phyloP scores from a whole-genome alignment of 2,888 invertebrate genomes.

The Aspidapion aeneum region DNA sequence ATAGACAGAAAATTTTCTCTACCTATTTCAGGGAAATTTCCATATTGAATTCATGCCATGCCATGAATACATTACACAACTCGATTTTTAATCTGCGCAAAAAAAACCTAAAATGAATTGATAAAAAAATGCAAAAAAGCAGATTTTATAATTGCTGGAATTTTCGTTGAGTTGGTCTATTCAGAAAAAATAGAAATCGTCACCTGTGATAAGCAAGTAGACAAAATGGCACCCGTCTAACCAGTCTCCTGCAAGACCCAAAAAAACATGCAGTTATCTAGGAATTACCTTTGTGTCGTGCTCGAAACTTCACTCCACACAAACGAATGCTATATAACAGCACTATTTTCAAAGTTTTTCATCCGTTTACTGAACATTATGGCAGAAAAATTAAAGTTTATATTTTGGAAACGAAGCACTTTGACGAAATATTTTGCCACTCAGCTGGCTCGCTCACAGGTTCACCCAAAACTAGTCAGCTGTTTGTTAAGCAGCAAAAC shows the following conservation, averaged over 20 bases:
- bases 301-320: conserved; percentile 29
- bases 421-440: conserved; percentile 4
- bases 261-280: conserved; percentile 14
- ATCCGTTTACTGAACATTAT: conserved; percentile 36
- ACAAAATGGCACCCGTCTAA: conserved; percentile 36
- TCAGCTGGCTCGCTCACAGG: conserved; percentile 7
- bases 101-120: no score
- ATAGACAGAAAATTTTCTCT: no score
- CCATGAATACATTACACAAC: no score
- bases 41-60: no score
- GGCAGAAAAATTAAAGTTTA: conserved; percentile 22
- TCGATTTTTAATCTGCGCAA: no score
- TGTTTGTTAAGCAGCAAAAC: conserved; percentile 35
- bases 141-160: no score
- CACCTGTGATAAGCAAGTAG: conserved; percentile 6
- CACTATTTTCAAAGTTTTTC: conserved; percentile 31
- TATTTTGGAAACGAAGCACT: conserved; percentile 32
- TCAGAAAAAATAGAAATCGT: neutral
- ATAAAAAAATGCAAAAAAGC: no score
- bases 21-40: no score
- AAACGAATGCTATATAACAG: conserved; percentile 38
- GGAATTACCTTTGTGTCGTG: conserved; percentile 32
- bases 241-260: conserved; percentile 10
- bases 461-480: conserved; percentile 35
- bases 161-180: no score